Percentiles rank a stretch among this genome's conserved stretches.
These are phyloP conservation scores for Globia sparganii DNA, from an alignment of 2,888 invertebrate species.

Conservation along the genomic window DNA sequence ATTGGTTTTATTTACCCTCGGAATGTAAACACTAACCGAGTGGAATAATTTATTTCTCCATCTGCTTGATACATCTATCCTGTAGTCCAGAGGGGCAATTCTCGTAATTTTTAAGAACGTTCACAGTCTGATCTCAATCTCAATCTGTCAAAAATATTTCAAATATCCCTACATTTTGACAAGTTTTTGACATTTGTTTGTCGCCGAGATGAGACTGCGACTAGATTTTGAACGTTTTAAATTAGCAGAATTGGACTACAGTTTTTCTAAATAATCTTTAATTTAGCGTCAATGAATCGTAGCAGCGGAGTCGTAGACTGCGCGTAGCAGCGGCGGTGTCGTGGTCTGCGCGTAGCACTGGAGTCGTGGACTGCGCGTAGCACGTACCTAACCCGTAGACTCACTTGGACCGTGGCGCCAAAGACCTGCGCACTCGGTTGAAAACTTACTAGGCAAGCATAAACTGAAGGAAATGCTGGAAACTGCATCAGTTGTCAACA, in stretches of 20 bases:
- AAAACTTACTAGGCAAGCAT: conserved; percentile 9
- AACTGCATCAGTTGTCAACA: background rate
- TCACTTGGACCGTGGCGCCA: conserved; percentile 6
- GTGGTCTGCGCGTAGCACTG: background rate
- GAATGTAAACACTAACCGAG: too few relatives aligned
- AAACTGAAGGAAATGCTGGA: background rate
- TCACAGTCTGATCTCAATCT: too few relatives aligned
- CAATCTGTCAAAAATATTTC: too few relatives aligned
- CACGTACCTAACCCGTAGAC: background rate
- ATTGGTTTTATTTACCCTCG: background rate
- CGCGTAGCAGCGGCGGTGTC: background rate
- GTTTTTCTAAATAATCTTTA: background rate
- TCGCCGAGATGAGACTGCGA: too few relatives aligned
- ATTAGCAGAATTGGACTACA: too few relatives aligned
- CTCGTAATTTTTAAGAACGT: too few relatives aligned
- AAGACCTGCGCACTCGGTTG: conserved; percentile 9
- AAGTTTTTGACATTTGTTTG: too few relatives aligned
- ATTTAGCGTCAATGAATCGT: background rate
- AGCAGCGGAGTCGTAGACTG: background rate
- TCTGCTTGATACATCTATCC: too few relatives aligned
- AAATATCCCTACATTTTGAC: too few relatives aligned
- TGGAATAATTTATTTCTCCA: background rate
- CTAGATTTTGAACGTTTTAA: too few relatives aligned
- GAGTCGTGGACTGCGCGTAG: background rate
- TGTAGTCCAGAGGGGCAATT: too few relatives aligned